Evolutionary conservation across 2,888 invertebrate genomes (phyloP), one percentile per base, ranked within the genome.

Genomic region (Gastracanthus pulcherrimus): DNA sequence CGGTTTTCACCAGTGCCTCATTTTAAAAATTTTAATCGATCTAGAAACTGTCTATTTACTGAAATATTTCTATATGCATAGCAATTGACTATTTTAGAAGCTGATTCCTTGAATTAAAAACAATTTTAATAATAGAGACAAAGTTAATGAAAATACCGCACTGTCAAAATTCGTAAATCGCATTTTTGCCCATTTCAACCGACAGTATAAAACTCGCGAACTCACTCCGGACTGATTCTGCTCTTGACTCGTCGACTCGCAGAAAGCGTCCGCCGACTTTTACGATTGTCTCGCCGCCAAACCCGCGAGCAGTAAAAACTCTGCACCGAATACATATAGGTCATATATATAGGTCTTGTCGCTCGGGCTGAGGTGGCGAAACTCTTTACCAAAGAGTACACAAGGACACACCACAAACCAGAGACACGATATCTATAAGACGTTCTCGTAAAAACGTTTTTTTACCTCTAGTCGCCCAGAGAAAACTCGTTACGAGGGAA

Each of bases 171-270:
- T 51, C 23, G 4, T 7, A 9, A 55, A 26, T 13, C 5, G 26
- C 26, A 55, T 55, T 55, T 23, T 55, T 26, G 9, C 72, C 19
- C 13, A 58, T 67, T 67, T 26, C 29, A 41, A n/a, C 29, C 41
- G n/a, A 13, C 5, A 6, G 31, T 29, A 58, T 9, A 31, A 58
- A 60, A 72, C 29, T n/a, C 58, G 16, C 3, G 38, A 0, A 74
- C 13, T 13, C 11, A n/a, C n/a, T 2, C 36, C 26, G 31, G 41
- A 36, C 48, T 74, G 48, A 74, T 62, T 34, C 64, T 16, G 34
- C 34, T 58, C 64, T 62, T 62, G 74, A 48, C n/a, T 72, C 72
- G 62, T 74, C 74, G 34, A 62, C 45, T 48, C 64, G 55, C 26
- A 26, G 26, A 55, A 55, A 55, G 23, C 26, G n/a, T 74, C 26